phyloP scores from a whole-genome alignment of 2,797 vertebrate species.

The Liasis olivaceus region DNA sequence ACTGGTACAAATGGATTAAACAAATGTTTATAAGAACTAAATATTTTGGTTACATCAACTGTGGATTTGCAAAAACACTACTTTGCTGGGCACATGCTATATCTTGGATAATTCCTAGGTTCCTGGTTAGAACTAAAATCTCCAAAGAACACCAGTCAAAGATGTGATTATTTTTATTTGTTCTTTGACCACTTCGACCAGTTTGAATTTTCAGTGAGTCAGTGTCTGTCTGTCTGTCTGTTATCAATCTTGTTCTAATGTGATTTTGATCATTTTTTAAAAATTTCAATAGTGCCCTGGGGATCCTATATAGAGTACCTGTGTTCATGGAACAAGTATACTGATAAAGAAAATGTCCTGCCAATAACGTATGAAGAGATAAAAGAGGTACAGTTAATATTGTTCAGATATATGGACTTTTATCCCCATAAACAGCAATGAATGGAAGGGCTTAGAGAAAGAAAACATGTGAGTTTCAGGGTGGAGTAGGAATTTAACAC shows the following conservation, averaged over 20 bases:
- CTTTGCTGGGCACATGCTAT: too few species aligned
- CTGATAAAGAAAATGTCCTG: constrained; percentile 79
- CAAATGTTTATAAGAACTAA: too few species aligned
- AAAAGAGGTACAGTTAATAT: constrained; percentile 74
- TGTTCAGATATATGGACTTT: not conserved
- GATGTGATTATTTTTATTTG: too few species aligned
- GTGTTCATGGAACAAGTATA: constrained; percentile 79
- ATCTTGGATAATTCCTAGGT: too few species aligned
- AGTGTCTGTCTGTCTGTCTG: not conserved
- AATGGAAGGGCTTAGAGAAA: not conserved
- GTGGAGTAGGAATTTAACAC: not conserved
- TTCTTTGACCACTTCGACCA: not conserved
- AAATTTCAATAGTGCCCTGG: constrained; percentile 74
- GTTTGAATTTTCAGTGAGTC: not conserved
- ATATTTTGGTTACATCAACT: too few species aligned
- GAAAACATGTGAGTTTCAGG: not conserved
- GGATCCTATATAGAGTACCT: constrained; percentile 86
- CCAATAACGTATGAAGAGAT: constrained; percentile 84
- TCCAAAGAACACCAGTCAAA: too few species aligned
- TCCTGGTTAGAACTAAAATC: too few species aligned
- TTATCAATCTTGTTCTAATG: not conserved
- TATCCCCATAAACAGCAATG: not conserved
- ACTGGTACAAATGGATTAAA: too few species aligned
- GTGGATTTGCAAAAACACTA: too few species aligned
- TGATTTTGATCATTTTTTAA: not conserved